phyloP scores from a whole-genome alignment of 2,113 vertebrate genomes.

The Scophthalmus maximus region DNA sequence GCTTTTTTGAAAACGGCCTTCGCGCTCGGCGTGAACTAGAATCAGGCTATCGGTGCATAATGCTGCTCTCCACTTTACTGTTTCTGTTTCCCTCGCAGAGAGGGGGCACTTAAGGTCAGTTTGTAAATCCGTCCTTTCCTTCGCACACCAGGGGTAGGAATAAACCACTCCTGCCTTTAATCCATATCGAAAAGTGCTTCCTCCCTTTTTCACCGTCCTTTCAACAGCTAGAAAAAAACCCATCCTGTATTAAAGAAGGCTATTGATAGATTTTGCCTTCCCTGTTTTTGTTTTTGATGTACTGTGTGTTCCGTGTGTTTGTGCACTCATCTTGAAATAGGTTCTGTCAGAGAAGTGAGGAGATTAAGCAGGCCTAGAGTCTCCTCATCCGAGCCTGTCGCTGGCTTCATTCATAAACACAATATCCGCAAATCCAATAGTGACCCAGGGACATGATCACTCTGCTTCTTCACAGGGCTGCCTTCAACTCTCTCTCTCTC shows the following conservation, averaged over 20 bases:
- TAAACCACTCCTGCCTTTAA: slow-evolving; percentile 39
- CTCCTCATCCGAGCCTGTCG: slow-evolving; percentile 52
- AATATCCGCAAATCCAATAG: slow-evolving; percentile 67
- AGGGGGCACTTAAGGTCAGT: slow-evolving; percentile 54
- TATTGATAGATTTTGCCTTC: slow-evolving; percentile 11
- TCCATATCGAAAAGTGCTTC: slow-evolving; percentile 5
- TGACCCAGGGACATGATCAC: slow-evolving; percentile 64
- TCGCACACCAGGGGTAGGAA: slow-evolving; percentile 24
- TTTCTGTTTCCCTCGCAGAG: slow-evolving; percentile 16
- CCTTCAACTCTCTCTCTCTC: neutral
- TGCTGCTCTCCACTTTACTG: slow-evolving; percentile 26
- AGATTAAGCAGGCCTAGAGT: slow-evolving; percentile 56
- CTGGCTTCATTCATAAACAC: slow-evolving; percentile 65
- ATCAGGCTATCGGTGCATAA: slow-evolving; percentile 30
- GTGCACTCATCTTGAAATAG: slow-evolving; percentile 45
- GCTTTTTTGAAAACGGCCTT: slow-evolving; percentile 23
- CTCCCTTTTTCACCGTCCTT: too few relatives aligned
- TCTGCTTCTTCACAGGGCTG: slow-evolving; percentile 15
- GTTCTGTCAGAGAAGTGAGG: slow-evolving; percentile 36
- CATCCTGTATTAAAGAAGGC: neutral
- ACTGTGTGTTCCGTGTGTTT: slow-evolving; percentile 12
- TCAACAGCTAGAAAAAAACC: neutral
- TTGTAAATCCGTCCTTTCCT: slow-evolving; percentile 53
- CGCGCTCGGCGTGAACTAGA: slow-evolving; percentile 20
- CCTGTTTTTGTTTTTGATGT: slow-evolving; percentile 36